phyloP scores from a whole-genome alignment of 2,888 invertebrate genomes.

The Cryptus viduatorius region DNA sequence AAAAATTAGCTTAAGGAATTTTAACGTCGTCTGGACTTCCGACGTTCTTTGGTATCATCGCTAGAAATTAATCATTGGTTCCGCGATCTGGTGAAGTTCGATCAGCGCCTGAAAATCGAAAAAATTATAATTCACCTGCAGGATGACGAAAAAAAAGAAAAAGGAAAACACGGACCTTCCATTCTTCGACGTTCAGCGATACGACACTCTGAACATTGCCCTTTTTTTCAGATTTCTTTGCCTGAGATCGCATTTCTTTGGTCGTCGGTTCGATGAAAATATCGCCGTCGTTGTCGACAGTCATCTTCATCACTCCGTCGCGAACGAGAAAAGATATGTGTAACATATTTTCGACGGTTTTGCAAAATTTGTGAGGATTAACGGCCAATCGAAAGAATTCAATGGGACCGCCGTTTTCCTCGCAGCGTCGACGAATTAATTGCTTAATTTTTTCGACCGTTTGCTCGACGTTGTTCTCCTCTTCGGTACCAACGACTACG shows the following conservation, averaged over 20 bases:
- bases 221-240: conserved; percentile 73
- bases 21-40: neutral
- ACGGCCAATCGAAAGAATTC: conserved; percentile 88
- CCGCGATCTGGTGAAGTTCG: conserved; percentile 71
- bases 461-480: conserved; percentile 86
- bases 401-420: conserved; percentile 84
- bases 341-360: conserved; percentile 89
- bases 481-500: conserved; percentile 85
- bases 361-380: conserved; percentile 87
- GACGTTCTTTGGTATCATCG: neutral
- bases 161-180: conserved; percentile 85
- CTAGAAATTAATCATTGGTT: conserved; percentile 79
- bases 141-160: conserved; percentile 68
- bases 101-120: conserved; percentile 75
- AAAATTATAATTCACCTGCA: conserved; percentile 71
- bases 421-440: conserved; percentile 85
- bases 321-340: conserved; percentile 88
- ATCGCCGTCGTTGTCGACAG: conserved; percentile 73
- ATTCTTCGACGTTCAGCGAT: conserved; percentile 86
- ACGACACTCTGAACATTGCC: conserved; percentile 87
- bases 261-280: conserved; percentile 78
- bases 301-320: conserved; percentile 86
- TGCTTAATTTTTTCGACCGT: conserved; percentile 86
- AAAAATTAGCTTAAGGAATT: neutral
- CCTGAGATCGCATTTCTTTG: conserved; percentile 75